phyloP scores from a whole-genome alignment of 2,888 invertebrate species.

The Agonopterix arenella region DNA sequence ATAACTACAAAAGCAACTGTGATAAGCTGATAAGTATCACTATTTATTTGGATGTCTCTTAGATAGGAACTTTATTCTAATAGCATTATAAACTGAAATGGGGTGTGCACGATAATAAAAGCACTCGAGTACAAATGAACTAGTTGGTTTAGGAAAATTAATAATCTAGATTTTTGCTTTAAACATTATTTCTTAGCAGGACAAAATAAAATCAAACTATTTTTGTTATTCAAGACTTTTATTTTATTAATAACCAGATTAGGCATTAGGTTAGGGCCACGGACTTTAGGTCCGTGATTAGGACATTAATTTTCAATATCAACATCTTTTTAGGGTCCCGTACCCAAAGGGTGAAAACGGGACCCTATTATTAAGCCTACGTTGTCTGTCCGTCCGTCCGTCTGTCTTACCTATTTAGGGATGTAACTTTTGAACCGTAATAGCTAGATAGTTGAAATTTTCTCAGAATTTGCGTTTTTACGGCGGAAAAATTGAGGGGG shows the following conservation, averaged over 20 bases:
- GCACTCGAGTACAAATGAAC: slow-evolving; percentile 69
- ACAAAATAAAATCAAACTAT: slow-evolving; percentile 62
- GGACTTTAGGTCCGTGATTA: too few species aligned
- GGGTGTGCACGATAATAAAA: slow-evolving; percentile 37
- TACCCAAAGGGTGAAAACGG: too few species aligned
- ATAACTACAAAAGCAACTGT: slow-evolving; percentile 1
- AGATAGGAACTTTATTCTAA: not conserved
- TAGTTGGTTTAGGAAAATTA: slow-evolving; percentile 22
- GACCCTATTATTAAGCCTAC: too few species aligned
- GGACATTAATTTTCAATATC: too few species aligned
- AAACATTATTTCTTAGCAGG: slow-evolving; percentile 42
- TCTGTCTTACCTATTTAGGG: too few species aligned
- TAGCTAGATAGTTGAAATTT: too few species aligned
- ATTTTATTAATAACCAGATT: slow-evolving; percentile 6
- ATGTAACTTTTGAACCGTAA: too few species aligned
- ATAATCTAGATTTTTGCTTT: slow-evolving; percentile 34
- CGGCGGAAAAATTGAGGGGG: too few species aligned
- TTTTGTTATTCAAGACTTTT: slow-evolving; percentile 56
- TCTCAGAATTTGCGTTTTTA: too few species aligned
- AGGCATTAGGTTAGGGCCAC: too few species aligned
- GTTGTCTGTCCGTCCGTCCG: too few species aligned
- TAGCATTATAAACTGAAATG: not conserved
- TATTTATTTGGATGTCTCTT: not conserved
- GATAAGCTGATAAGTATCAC: slow-evolving; percentile 2
- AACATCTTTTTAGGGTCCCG: slow-evolving; percentile 12